Percentiles rank a stretch among this genome's conserved stretches.
These are phyloP conservation scores for Megalopta genalis DNA, from an alignment of 1,140 invertebrate genomes.

Conservation along the genomic window DNA sequence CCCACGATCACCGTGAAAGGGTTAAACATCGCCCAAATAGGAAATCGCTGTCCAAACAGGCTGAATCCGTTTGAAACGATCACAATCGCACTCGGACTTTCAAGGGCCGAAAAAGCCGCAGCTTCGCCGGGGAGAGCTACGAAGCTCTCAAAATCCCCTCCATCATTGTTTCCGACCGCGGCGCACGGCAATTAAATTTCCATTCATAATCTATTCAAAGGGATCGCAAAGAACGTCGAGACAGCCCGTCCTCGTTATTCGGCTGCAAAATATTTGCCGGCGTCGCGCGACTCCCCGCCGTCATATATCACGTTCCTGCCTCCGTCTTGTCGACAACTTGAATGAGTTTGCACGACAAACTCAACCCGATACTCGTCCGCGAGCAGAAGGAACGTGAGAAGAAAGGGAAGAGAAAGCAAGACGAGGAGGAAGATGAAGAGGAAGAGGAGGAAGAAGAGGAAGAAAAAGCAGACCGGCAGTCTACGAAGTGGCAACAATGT, in stretches of 20 bases:
- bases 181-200: not conserved
- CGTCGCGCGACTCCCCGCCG: not conserved
- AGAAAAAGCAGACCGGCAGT: not conserved
- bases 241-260: not conserved
- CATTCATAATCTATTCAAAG: not conserved
- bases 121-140: too few relatives aligned
- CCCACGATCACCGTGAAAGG: too few relatives aligned
- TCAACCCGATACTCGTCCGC: not conserved
- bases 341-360: constrained; percentile 39
- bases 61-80: too few relatives aligned
- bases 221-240: not conserved
- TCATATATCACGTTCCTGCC: constrained; percentile 30
- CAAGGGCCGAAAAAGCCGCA: too few relatives aligned
- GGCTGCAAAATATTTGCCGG: not conserved
- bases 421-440: too few relatives aligned
- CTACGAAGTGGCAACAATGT: not conserved
- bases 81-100: too few relatives aligned
- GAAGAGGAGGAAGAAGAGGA: too few relatives aligned
- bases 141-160: too few relatives aligned
- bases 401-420: too few relatives aligned
- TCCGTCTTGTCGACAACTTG: constrained; percentile 20
- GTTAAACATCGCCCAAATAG: too few relatives aligned
- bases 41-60: too few relatives aligned
- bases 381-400: not conserved
- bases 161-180: too few relatives aligned